Evolutionary conservation across 2,113 vertebrate species (phyloP).

Genomic region (Otolemur garnettii): DNA sequence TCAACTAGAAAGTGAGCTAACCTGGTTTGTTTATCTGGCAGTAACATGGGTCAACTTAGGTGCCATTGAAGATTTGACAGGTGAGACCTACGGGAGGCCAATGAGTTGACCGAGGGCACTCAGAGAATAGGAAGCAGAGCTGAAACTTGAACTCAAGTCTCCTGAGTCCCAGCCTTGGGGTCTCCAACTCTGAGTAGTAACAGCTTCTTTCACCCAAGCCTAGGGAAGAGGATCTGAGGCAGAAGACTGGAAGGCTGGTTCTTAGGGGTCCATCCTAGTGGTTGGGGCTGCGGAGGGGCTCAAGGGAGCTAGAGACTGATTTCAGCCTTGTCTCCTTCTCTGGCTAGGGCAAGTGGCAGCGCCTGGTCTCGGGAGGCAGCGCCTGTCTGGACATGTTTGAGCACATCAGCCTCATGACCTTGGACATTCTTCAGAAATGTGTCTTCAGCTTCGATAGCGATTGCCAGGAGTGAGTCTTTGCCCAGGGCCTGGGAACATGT

Average conservation of each 20-base stretch:
- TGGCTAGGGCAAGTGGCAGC: conserved; percentile 90
- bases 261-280: neutral
- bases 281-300: neutral
- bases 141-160: neutral
- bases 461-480: conserved; percentile 92
- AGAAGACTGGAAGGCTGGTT: neutral
- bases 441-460: conserved; percentile 93
- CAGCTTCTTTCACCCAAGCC: neutral
- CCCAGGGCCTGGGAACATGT: neutral
- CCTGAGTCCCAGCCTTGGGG: neutral
- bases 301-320: neutral
- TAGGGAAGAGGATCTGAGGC: neutral
- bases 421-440: conserved; percentile 93
- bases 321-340: neutral
- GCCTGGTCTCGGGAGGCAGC: conserved; percentile 64
- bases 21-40: neutral
- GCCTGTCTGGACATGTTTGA: conserved; percentile 90
- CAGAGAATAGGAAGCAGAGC: neutral
- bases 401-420: conserved; percentile 92
- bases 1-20: neutral
- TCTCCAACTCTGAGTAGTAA: neutral
- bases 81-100: neutral
- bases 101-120: neutral
- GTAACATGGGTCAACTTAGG: neutral
- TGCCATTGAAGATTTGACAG: neutral